Evolutionary conservation across 2,113 vertebrate genomes (phyloP), one percentile per base, ranked within the genome.

Genomic region (Mungos mungo): DNA sequence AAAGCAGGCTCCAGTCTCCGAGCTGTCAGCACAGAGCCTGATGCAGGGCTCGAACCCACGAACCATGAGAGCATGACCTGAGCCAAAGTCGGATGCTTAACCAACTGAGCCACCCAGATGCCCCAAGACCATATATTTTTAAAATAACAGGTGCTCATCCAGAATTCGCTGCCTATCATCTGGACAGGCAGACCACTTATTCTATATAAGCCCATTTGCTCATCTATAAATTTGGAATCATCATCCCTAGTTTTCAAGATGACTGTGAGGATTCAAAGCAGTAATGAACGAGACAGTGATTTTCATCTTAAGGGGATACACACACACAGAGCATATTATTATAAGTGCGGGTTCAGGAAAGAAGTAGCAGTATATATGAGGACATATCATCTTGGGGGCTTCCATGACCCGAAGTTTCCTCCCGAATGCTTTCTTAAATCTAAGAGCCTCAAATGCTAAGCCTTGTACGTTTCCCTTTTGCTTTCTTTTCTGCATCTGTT

Each of bases 301-400:
- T n/a, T 45, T 25, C 29, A 0, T 69, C 35, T n/a, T 10, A 1
- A 31, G 29, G 19, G 25, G 85, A 50, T 21, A 5, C 0, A 6
- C 15, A 4, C 35, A 3, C 57, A 15, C 12, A 14, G 2, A 21
- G 4, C 38, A 0, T 4, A 1, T n/a, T 19, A 0, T 7, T 3
- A 6, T 8, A 27, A 33, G 21, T 13, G 33, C 10, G 2, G 5
- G 65, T 9, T 52, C 66, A 21, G 35, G 82, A 52, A 68, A 79
- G 76, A 50, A 15, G 65, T 29, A 16, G 16, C 12, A 7, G 2
- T 7, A 16, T 6, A 9, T 15, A 2, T 1, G 1, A 4, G 4
- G 23, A 10, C 57, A 2, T 2, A 23, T 15, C 35, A 18, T 19
- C 41, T 31, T 2, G 0, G 23, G 47, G 80, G 18, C 23, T 41